phyloP scores from a whole-genome alignment of 2,113 vertebrate genomes.

The Archocentrus centrarchus region DNA sequence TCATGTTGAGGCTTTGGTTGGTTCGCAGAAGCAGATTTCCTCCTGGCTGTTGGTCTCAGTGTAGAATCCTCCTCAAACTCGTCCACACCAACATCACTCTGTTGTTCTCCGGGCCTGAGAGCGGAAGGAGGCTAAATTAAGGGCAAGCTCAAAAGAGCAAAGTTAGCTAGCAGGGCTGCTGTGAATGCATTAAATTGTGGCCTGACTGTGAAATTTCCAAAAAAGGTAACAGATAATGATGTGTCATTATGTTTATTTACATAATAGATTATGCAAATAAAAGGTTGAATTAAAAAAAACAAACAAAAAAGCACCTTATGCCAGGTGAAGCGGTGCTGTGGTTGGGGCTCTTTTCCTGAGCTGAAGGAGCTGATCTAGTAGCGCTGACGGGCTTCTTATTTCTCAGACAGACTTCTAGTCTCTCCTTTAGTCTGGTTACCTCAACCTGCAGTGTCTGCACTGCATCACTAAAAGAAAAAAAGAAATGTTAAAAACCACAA shows the following conservation, averaged over 20 bases:
- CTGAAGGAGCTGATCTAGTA: conserved; percentile 20
- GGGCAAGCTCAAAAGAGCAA: background rate
- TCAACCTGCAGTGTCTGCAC: conserved; percentile 84
- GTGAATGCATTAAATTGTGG: background rate
- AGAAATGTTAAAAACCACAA: background rate
- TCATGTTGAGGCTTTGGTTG: conserved; percentile 50
- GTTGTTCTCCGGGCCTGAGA: conserved; percentile 32
- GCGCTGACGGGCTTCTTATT: background rate
- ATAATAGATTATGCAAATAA: background rate
- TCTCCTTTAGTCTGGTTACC: conserved; percentile 78
- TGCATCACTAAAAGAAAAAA: conserved; percentile 78
- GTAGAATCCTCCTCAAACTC: background rate
- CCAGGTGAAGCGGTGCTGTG: conserved; percentile 29
- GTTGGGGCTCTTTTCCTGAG: background rate
- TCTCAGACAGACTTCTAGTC: conserved; percentile 80
- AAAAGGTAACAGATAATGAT: background rate
- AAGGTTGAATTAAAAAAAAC: background rate
- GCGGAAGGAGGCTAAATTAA: background rate
- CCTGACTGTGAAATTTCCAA: background rate
- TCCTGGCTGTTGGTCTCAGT: background rate
- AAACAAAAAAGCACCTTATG: conserved; percentile 60
- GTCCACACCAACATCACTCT: background rate
- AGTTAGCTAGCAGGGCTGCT: background rate
- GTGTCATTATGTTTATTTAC: too few species aligned
- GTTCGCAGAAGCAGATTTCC: conserved; percentile 66